Base-by-base conservation (phyloP, 1,140 invertebrate species). In the Penaeus japonicus region DNA sequence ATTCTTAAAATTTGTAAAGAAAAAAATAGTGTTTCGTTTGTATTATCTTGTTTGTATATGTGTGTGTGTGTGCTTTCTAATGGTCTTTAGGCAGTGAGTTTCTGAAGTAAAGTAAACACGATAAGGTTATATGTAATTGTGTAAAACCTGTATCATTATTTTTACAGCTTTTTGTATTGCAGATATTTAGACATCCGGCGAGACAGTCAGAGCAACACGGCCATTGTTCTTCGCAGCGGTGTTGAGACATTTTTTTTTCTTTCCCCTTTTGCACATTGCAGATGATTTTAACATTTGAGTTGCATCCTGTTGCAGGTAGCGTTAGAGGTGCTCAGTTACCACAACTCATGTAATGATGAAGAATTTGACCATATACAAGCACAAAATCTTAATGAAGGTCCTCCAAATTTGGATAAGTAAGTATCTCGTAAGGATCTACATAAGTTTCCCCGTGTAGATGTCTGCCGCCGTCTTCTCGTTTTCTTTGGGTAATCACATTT, bases 281-380 rank as follows among this genome's bases (percentile, higher is more conserved):
- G 47, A 47, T 82, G 39, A 35, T 54, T n/a, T 81, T 85, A 89
- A 89, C 55, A 32, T 65, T 7, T 30, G 59, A 85, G 83, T 84
- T 85, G 83, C 83, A 32, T 83, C 65, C 62, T 80, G 59, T 73
- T 90, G 30, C 93, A 94, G 91, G 96, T 97, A 1, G 96, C 96
- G 2, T 92, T 97, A 65, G 96, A 97, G 92, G 96, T 97, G 0
- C 92, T 97, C 10, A 96, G 96, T 65, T 97, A 97, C 91, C 96
- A 97, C 92, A 96, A 96, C 90, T 96, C 95, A 55, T 96, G 96
- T 91, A 94, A 93, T 1, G 94, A 96, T 75, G 94, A 95, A 39
- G 96, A 97, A 92, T 94, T 96, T 12, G 91, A 93, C 30, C 91
- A 92, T n/a, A 92, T 95, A 7, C 93, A 94, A 89, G 77, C 91